Evolutionary conservation across 2,113 vertebrate species (phyloP).

Genomic region (Martes martes): DNA sequence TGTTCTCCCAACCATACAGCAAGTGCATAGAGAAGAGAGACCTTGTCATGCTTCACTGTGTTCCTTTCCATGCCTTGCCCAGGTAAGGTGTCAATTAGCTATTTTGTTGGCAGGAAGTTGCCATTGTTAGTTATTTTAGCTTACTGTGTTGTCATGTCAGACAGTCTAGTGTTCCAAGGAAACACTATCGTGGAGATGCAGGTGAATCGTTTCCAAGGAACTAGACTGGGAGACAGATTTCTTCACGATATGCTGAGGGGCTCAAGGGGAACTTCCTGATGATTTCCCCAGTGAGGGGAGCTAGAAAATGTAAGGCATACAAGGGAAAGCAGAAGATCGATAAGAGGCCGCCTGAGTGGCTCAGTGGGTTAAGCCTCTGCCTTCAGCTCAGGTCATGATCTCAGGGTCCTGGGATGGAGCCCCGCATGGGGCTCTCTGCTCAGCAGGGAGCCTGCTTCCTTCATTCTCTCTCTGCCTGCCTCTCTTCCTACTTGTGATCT

Average conservation of each 20-base stretch:
- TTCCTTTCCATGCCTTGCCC: neutral
- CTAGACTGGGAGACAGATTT: neutral
- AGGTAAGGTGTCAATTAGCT: neutral
- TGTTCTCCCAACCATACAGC: neutral
- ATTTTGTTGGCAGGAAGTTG: conserved; percentile 35
- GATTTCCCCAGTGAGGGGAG: neutral
- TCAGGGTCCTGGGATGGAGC: too few species aligned
- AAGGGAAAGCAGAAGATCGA: neutral
- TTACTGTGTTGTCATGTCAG: neutral
- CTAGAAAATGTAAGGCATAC: neutral
- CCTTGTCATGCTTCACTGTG: conserved; percentile 1
- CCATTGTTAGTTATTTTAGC: neutral
- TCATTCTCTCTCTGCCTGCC: too few species aligned
- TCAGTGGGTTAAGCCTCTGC: neutral
- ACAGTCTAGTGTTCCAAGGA: neutral
- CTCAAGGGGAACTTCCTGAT: neutral
- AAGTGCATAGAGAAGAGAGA: conserved; percentile 28
- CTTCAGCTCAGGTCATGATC: neutral
- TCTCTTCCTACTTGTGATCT: too few species aligned
- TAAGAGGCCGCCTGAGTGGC: neutral
- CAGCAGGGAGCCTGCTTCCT: too few species aligned
- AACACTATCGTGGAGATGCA: neutral
- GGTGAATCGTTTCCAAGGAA: conserved; percentile 14
- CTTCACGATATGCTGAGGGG: neutral
- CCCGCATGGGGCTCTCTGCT: neutral